Evolutionary conservation across 2,888 invertebrate species (phyloP), one percentile per base, ranked within the genome.

Genomic region (Hydrotaea cyrtoneurina): DNA sequence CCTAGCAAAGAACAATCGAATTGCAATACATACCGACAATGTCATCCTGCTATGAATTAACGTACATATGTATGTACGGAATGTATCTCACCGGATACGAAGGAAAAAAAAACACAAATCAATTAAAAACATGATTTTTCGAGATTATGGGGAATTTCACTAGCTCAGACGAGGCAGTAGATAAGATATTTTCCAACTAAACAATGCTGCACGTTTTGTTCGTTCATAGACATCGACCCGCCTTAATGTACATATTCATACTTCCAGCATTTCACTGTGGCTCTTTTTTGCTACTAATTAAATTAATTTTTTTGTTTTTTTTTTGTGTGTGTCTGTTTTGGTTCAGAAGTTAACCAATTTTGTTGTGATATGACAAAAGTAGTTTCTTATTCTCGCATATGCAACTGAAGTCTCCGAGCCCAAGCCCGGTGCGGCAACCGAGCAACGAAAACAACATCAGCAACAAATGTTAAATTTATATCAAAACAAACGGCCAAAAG

Each of bases 391-490:
- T 74, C 69, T 36, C 11, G 19, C 69, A 74, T 46, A 46, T 59
- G 59, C 46, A 69, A 17, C 11, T 23, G 39, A 59, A 59, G 21
- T 2, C 43, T 17, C 26, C n/a, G 21, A 8, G 17, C n/a, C 4
- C 39, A 19, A 19, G 10, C 10, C 17, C 36, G 36, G n/a, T 2
- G 21, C 39, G 57, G 55, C 15, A 10, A 26, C 23, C 69, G 21
- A 62, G 36, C 78, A 75, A 81, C 26, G 10, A 50, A 62, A 13
- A 50, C 66, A 81, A 78, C 78, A 74, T 75, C 64, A 36, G 64
- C 78, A 84, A 79, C 73, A 82, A 85, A 82, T 85, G 81, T 76
- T 79, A 82, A 77, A 82, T 82, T 79, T 82, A 78, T 57, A 80
- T 21, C 53, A 76, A 64, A 66, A 79, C 66, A 55, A 23, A 21